phyloP scores from a whole-genome alignment of 2,888 invertebrate species.

The Torymus tubicola region DNA sequence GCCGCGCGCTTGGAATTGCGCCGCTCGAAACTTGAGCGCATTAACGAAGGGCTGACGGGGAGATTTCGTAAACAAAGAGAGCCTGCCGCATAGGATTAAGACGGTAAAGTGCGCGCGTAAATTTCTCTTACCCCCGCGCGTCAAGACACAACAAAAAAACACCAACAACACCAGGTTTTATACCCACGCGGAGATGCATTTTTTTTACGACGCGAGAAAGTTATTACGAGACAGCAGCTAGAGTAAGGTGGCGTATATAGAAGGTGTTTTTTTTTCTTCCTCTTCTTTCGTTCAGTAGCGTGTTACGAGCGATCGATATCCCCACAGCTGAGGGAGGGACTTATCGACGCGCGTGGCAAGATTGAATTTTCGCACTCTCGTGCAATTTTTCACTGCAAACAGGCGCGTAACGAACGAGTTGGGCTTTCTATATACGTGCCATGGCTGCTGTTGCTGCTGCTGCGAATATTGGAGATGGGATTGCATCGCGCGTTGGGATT shows the following conservation, averaged over 20 bases:
- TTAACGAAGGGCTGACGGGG: not conserved
- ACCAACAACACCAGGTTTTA: not conserved
- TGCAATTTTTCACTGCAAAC: slow-evolving; percentile 12
- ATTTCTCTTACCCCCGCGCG: not conserved
- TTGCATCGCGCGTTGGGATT: no score
- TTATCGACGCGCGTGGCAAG: slow-evolving; percentile 4
- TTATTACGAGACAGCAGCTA: not conserved
- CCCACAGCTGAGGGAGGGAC: not conserved
- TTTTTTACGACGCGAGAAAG: not conserved
- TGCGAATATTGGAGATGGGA: no score
- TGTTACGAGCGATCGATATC: slow-evolving; percentile 20
- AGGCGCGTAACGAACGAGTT: not conserved
- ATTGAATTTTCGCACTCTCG: slow-evolving; percentile 3
- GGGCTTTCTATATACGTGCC: no score
- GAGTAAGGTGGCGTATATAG: no score
- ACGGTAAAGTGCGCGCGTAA: not conserved
- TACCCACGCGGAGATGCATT: not conserved
- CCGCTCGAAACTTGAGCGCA: not conserved
- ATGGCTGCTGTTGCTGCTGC: no score
- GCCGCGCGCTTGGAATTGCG: not conserved
- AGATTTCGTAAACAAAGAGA: slow-evolving; percentile 28
- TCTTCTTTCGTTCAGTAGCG: not conserved
- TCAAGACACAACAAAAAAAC: not conserved
- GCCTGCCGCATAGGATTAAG: slow-evolving; percentile 13
- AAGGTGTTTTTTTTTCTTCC: no score